Conservation (phyloP, 2,113 vertebrate species). For the Apistogramma diplotaenia region DNA sequence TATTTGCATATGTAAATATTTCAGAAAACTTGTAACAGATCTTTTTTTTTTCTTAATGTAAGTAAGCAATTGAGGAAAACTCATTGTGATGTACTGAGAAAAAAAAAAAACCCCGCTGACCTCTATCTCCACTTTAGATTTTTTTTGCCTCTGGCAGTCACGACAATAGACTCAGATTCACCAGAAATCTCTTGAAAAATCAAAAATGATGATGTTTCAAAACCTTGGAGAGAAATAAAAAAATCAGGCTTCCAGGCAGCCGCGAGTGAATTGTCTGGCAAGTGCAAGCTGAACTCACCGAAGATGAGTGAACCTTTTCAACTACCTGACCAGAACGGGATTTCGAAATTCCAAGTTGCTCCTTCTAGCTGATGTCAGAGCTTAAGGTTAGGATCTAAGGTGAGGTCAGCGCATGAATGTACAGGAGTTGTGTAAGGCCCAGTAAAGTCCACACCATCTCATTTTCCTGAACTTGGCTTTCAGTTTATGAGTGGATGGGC, state of each 20-base stretch:
- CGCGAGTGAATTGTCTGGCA: neutral
- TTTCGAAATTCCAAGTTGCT: neutral
- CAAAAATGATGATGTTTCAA: neutral
- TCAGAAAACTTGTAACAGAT: neutral
- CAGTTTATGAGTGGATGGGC: conserved; percentile 7
- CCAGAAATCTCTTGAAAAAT: neutral
- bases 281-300: neutral
- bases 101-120: neutral
- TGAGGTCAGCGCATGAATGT: neutral
- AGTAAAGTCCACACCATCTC: neutral
- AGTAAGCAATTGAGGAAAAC: no score
- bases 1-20: neutral
- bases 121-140: neutral
- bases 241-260: neutral
- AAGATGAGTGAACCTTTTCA: conserved; percentile 5
- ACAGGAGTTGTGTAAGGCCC: neutral
- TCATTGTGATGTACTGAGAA: neutral
- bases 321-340: neutral
- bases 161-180: neutral
- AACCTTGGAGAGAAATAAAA: neutral
- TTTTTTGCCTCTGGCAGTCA: neutral
- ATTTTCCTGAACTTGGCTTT: conserved; percentile 56
- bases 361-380: neutral
- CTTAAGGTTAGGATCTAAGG: neutral
- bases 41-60: no score